Evolutionary conservation across 2,888 invertebrate genomes (phyloP), one percentile per base, ranked within the genome.

Genomic region (Lasiommata megera): DNA sequence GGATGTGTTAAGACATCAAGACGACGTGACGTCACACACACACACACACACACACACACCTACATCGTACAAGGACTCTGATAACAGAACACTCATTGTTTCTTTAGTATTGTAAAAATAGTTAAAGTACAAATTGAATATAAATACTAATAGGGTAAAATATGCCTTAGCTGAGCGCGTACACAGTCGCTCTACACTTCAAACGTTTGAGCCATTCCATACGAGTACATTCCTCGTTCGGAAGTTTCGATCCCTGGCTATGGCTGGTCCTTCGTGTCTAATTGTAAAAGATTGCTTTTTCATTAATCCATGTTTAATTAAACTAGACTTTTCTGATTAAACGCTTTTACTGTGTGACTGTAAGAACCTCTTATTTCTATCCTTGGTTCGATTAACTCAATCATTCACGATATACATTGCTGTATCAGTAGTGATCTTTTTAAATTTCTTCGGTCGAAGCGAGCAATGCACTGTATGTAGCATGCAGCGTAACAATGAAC

Each of bases 261-360:
- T 23, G 2, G 23, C 29, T 11, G 1, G 16, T 1, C 29, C 46
- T 16, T 46, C 6, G 9, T 16, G 11, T 11, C 46, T 46, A 31
- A 46, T 29, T 46, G 31, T 46, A 31, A 46, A 46, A 46, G 29
- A 29, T 46, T 29, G 23, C 41, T 41, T 41, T 23, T 41, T n/a
- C 18, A 8, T 17, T 50, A 16, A n/a, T 17, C 16, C 38, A 28
- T 28, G 23, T 23, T 53, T 53, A 43, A 53, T 43, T 41, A 36
- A 53, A 53, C 14, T 34, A 53, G 12, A 11, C 34, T 36, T 17
- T 3, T 40, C 40, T n/a, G 17, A 51, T 51, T 16, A 40, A 40
- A 52, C 16, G 52, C 14, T 46, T 46, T 29, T 9, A n/a, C n/a
- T n/a, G 44, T 31, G 46, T 46, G 46, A 16, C 29, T 46, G 16